These are phyloP conservation scores for Rhipidura dahli DNA, from an alignment of 2,113 vertebrate genomes.

Conservation along the genomic window DNA sequence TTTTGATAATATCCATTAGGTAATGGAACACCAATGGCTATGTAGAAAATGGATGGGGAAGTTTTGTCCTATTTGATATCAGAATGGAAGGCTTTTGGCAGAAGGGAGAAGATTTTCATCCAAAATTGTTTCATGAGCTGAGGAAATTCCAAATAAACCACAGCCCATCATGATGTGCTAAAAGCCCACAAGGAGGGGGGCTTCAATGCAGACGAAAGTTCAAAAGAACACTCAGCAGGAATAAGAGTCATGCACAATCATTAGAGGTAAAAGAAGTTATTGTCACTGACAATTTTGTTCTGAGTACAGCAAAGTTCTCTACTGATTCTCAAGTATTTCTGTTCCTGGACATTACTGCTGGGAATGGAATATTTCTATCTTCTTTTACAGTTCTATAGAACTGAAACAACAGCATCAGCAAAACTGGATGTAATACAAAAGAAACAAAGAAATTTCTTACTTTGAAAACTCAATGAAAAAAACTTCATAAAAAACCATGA, in stretches of 20 bases:
- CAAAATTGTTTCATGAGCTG: neutral
- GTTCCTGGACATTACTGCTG: neutral
- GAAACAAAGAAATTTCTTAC: neutral
- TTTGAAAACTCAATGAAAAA: neutral
- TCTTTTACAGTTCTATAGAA: neutral
- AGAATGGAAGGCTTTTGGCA: neutral
- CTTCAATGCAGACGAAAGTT: neutral
- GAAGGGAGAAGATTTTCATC: neutral
- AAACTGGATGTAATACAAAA: neutral
- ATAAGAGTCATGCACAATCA: neutral
- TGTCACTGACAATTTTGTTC: neutral
- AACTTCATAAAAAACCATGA: neutral
- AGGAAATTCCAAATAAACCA: neutral
- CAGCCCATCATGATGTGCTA: neutral
- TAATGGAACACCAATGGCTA: neutral
- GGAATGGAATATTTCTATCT: neutral
- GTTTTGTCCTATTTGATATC: neutral
- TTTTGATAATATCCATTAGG: neutral
- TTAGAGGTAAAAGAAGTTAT: neutral
- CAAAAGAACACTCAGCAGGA: neutral
- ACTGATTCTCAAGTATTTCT: neutral
- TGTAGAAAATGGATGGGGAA: neutral
- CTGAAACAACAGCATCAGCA: neutral
- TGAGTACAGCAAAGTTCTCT: neutral
- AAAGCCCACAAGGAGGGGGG: neutral